Percentiles rank a stretch among this genome's conserved stretches.
phyloP scores from a whole-genome alignment of 2,113 vertebrate genomes.

The Macaca mulatta region DNA sequence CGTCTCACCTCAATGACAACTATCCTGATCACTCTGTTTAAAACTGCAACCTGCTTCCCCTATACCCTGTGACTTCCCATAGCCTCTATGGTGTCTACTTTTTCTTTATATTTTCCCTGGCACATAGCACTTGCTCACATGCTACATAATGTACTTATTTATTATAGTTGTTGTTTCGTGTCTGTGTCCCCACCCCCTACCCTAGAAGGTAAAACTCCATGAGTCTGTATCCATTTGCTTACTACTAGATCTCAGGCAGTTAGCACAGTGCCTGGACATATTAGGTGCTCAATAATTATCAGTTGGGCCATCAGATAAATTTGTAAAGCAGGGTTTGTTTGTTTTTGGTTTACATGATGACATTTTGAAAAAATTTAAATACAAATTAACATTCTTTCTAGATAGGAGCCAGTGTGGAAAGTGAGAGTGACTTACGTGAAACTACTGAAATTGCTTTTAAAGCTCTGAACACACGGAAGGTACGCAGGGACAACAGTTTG shows the following conservation, averaged over 20 bases:
- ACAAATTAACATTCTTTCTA: neutral
- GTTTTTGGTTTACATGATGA: neutral
- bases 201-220: neutral
- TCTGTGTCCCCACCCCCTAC: neutral
- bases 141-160: neutral
- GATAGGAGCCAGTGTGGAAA: neutral
- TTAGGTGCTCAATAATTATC: neutral
- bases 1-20: neutral
- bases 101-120: neutral
- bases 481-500: slow-evolving; percentile 94
- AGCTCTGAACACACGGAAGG: slow-evolving; percentile 95
- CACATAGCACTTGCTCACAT: neutral
- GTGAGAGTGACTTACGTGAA: slow-evolving; percentile 88
- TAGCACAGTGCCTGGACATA: neutral
- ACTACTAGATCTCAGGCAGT: neutral
- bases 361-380: neutral
- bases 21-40: neutral
- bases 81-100: neutral
- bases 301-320: neutral
- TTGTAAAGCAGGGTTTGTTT: neutral
- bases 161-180: neutral
- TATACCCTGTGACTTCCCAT: neutral
- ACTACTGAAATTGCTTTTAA: slow-evolving; percentile 98
- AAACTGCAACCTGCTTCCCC: neutral
- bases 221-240: neutral